Evolutionary conservation across 2,797 vertebrate species (phyloP).

Genomic region (Myoxocephalus aenaeus): DNA sequence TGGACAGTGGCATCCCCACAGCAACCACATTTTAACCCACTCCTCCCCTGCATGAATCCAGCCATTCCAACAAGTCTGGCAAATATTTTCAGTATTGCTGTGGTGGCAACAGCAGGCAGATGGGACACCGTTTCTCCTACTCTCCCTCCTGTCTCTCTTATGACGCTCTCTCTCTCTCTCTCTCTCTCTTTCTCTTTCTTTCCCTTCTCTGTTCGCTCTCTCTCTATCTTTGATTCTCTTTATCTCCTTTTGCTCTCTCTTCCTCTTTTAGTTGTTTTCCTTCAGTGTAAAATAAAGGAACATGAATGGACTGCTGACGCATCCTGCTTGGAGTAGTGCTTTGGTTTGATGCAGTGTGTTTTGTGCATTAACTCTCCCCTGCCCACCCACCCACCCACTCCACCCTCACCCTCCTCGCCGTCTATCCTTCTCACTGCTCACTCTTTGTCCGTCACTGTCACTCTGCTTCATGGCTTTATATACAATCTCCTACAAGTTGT

Average conservation of each 20-base stretch:
- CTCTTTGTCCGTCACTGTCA: slow-evolving; percentile 53
- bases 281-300: slow-evolving; percentile 83
- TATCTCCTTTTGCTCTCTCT: slow-evolving; percentile 67
- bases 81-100: slow-evolving; percentile 71
- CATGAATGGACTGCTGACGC: slow-evolving; percentile 93
- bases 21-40: slow-evolving; percentile 73
- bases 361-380: slow-evolving; percentile 82
- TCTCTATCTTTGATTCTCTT: slow-evolving; percentile 60
- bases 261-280: slow-evolving; percentile 77
- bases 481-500: slow-evolving; percentile 1
- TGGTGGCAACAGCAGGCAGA: slow-evolving; percentile 80
- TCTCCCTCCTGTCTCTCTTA: slow-evolving; percentile 62
- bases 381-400: slow-evolving; percentile 20
- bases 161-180: slow-evolving; percentile 54
- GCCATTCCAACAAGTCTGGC: slow-evolving; percentile 66
- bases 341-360: slow-evolving; percentile 90
- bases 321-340: slow-evolving; percentile 87
- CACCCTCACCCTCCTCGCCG: slow-evolving; percentile 51
- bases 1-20: slow-evolving; percentile 69
- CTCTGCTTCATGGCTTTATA: slow-evolving; percentile 20
- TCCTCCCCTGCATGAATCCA: slow-evolving; percentile 53
- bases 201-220: slow-evolving; percentile 52
- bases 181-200: slow-evolving; percentile 61
- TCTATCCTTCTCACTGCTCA: slow-evolving; percentile 48
- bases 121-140: slow-evolving; percentile 63